phyloP scores from a whole-genome alignment of 1,140 invertebrate species.

The Drosophila saltans region DNA sequence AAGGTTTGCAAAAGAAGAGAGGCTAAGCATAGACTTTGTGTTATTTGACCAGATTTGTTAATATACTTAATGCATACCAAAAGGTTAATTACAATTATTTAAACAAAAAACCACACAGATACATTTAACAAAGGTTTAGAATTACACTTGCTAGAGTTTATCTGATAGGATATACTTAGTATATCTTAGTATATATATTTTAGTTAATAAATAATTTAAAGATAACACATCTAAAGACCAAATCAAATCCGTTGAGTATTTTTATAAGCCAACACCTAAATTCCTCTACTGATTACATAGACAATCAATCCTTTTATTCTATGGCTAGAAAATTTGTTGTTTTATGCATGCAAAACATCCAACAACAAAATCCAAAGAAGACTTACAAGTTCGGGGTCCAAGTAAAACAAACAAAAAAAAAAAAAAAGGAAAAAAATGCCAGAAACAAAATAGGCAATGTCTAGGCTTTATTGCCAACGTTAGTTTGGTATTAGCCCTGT shows the following conservation, averaged over 20 bases:
- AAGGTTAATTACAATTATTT: background rate
- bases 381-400: conserved; percentile 53
- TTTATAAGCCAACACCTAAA: too few relatives aligned
- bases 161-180: too few relatives aligned
- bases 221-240: too few relatives aligned
- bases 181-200: too few relatives aligned
- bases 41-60: background rate
- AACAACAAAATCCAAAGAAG: conserved; percentile 43
- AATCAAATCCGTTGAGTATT: too few relatives aligned
- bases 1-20: background rate
- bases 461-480: conserved; percentile 46
- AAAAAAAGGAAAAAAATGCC: conserved; percentile 22
- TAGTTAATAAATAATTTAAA: too few relatives aligned
- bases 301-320: too few relatives aligned
- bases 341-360: background rate
- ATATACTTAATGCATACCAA: conserved; percentile 2
- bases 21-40: background rate
- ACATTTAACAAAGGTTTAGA: background rate
- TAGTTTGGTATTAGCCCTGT: conserved; percentile 64
- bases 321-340: background rate
- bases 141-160: too few relatives aligned
- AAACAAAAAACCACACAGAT: background rate
- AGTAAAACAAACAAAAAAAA: conserved; percentile 40
- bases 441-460: conserved; percentile 47
- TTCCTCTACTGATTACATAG: too few relatives aligned